phyloP scores from a whole-genome alignment of 1,140 invertebrate genomes.

The Drosophila suzukii region DNA sequence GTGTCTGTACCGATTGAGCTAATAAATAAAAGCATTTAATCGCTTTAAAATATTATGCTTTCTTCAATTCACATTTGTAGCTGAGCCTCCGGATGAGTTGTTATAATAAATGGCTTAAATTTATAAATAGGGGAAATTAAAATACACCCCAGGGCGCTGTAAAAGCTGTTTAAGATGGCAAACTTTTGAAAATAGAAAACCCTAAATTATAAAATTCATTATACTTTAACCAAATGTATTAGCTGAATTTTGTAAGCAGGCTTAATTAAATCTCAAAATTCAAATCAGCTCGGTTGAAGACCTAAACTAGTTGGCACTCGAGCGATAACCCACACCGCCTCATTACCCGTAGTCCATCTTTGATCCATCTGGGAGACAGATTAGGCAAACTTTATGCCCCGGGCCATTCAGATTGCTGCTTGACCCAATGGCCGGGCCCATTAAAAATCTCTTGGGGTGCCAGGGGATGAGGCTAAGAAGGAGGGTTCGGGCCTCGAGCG shows the following conservation, averaged over 20 bases:
- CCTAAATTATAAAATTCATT: background rate
- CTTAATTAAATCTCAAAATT: constrained; percentile 18
- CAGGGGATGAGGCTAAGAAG: background rate
- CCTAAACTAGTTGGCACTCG: constrained; percentile 21
- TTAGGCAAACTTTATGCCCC: constrained; percentile 71
- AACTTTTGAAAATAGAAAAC: background rate
- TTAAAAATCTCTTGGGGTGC: constrained; percentile 33
- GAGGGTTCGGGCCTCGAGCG: constrained; percentile 33
- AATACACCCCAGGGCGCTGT: background rate
- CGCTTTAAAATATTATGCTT: constrained; percentile 1
- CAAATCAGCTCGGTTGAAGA: constrained; percentile 18
- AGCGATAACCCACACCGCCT: constrained; percentile 28
- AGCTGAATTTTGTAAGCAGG: background rate
- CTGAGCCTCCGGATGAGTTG: background rate
- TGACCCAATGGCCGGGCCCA: constrained; percentile 62
- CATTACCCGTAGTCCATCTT: constrained; percentile 37
- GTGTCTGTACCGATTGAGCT: background rate
- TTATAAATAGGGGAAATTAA: background rate
- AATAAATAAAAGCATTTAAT: background rate
- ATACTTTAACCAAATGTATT: background rate
- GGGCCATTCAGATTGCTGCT: constrained; percentile 43
- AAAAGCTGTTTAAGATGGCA: background rate
- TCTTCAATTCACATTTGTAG: background rate
- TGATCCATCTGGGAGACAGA: constrained; percentile 63
- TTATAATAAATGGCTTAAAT: too few species aligned